Base-by-base conservation (phyloP, 2,888 invertebrate species). In the Mimachlamys varia region DNA sequence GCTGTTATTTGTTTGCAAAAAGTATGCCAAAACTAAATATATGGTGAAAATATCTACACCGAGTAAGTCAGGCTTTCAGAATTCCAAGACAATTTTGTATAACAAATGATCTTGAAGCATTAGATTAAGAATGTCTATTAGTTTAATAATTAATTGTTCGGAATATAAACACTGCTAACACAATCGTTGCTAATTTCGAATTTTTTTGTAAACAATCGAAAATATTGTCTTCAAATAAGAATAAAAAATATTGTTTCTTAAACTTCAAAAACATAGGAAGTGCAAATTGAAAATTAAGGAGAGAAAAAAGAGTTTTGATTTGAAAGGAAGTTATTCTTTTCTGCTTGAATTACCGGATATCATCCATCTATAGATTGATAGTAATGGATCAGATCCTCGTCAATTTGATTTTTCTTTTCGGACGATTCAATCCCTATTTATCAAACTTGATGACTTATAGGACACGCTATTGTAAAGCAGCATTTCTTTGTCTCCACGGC, bases 341-440 rank as follows among this genome's bases (percentile, higher is more conserved):
- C 76, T 27, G 76, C 33, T 76, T 76, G 76, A 33, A 76, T 76
- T 76, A 76, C 76, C 76, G 76, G 76, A 76, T 76, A 33, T 76
- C 33, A 76, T 76, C 76, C 76, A 15, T 76, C 76, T 76, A 76
- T 76, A 76, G 76, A 76, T 33, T 76, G 76, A 76, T 76, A 27
- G 76, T 76, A 76, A 76, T 76, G 76, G 33, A 76, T 76, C 76
- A 76, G 76, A 76, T 76, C 33, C 13, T 33, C 76, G 27, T 76
- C 76, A 76, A 76, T 76, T 76, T 76, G 76, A 76, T 27, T 76
- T 76, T 76, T 76, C 76, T 76, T 76, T 76, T 76, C 33, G 76
- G 76, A 76, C 76, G 33, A 76, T 76, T 76, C 76, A 76, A 76
- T 76, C 27, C 12, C 33, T 76, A 76, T 76, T 33, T 27, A 76